A percentile compares a stretch with the other conserved stretches of the same genome.
These are phyloP conservation scores for Neolamprologus tretocephalus DNA, from an alignment of 2,113 vertebrate species.

Conservation along the genomic window DNA sequence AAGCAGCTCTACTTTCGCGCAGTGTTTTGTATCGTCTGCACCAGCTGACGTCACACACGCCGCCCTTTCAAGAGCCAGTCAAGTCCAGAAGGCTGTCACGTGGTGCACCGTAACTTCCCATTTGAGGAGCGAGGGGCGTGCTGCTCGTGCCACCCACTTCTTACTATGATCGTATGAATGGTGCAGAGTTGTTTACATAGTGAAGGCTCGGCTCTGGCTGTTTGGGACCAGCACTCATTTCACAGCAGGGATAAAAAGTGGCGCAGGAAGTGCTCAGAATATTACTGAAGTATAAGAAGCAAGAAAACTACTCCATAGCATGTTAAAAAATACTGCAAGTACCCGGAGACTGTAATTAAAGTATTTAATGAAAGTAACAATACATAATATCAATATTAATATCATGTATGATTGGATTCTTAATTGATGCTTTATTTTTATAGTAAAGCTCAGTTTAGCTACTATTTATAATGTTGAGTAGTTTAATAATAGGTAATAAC, in stretches of 20 bases:
- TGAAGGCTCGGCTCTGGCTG: neutral
- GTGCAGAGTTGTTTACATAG: constrained; percentile 53
- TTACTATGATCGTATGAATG: constrained; percentile 60
- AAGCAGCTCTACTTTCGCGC: constrained; percentile 28
- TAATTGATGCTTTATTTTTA: neutral
- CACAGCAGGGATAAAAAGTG: neutral
- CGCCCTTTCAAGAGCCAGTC: constrained; percentile 68
- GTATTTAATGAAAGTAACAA: neutral
- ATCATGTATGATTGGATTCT: neutral
- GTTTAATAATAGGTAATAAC: neutral
- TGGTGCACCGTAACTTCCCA: constrained; percentile 52
- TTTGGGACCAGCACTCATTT: neutral
- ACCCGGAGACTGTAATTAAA: neutral
- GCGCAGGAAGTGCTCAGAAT: neutral
- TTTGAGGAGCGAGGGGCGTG: constrained; percentile 60
- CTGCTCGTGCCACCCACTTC: constrained; percentile 25
- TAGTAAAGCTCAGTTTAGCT: neutral
- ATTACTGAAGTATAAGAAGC: neutral
- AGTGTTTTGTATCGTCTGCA: constrained; percentile 61
- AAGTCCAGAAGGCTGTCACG: constrained; percentile 44
- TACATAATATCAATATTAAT: neutral
- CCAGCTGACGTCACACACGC: constrained; percentile 65
- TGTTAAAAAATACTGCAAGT: neutral
- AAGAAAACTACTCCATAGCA: neutral
- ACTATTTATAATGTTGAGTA: neutral